Conservation (phyloP, 2,888 invertebrate species). For the Patella ulyssiponensis region DNA sequence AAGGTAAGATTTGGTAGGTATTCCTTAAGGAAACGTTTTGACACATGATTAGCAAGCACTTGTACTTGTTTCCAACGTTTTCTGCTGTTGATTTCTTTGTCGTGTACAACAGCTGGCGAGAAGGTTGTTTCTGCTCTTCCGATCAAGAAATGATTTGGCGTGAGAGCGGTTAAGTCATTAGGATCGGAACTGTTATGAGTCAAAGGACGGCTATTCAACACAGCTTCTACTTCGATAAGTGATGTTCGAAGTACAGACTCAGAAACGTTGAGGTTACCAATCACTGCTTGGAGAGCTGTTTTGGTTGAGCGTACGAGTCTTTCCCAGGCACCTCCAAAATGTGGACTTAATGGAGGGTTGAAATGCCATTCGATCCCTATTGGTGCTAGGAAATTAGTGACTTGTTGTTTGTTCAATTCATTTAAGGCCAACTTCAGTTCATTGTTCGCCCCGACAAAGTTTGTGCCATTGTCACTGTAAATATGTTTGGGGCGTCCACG, state of each 20-base stretch:
- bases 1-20: constrained; percentile 1
- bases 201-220: constrained; percentile 28
- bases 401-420: constrained; percentile 20
- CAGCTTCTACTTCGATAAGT: constrained; percentile 24
- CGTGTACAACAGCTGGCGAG: no score
- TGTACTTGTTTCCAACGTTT: constrained; percentile 17
- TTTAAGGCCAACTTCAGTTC: constrained; percentile 28
- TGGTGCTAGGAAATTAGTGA: constrained; percentile 25
- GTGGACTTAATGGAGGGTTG: constrained; percentile 60
- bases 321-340: no score
- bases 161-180: constrained; percentile 21
- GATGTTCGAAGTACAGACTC: constrained; percentile 16
- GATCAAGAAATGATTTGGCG: constrained; percentile 28
- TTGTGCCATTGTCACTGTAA: constrained; percentile 40
- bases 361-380: constrained; percentile 63
- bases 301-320: constrained; percentile 65
- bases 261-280: no score
- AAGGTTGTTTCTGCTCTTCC: constrained; percentile 8
- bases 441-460: constrained; percentile 38
- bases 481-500: constrained; percentile 29
- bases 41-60: background rate
- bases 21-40: background rate
- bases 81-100: constrained; percentile 13
- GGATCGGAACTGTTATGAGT: constrained; percentile 23
- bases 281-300: constrained; percentile 22